Evolutionary conservation across 2,888 invertebrate species (phyloP).

Genomic region (Lysandra bellargus): DNA sequence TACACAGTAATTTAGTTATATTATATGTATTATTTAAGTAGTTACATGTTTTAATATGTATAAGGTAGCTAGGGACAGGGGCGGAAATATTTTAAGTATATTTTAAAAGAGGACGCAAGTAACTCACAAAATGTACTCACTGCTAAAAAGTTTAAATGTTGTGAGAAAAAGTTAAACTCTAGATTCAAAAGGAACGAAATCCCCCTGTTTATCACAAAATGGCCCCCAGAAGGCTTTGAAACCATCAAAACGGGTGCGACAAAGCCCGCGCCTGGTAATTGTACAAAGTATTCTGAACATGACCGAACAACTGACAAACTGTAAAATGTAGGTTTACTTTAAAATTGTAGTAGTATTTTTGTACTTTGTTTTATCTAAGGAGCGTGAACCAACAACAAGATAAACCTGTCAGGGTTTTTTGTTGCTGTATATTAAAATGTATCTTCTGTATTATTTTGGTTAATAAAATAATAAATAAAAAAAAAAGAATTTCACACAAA

Average conservation of each 20-base stretch:
- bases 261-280: background rate
- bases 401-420: too few relatives aligned
- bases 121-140: background rate
- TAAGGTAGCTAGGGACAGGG: too few relatives aligned
- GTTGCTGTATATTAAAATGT: too few relatives aligned
- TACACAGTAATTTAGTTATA: too few relatives aligned
- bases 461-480: too few relatives aligned
- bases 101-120: background rate
- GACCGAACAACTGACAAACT: background rate
- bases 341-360: too few relatives aligned
- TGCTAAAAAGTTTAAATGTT: background rate
- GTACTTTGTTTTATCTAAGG: too few relatives aligned
- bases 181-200: conserved; percentile 13
- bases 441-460: too few relatives aligned
- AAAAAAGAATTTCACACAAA: too few relatives aligned
- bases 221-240: conserved; percentile 16
- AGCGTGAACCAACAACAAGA: too few relatives aligned
- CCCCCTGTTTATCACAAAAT: conserved; percentile 1
- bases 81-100: too few relatives aligned
- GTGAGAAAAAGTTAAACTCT: background rate
- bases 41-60: background rate
- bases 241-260: background rate
- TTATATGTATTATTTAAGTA: background rate
- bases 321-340: too few relatives aligned
- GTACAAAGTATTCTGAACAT: conserved; percentile 11